Evolutionary conservation across 1,140 invertebrate genomes (phyloP).

Genomic region (Argopecten irradians): DNA sequence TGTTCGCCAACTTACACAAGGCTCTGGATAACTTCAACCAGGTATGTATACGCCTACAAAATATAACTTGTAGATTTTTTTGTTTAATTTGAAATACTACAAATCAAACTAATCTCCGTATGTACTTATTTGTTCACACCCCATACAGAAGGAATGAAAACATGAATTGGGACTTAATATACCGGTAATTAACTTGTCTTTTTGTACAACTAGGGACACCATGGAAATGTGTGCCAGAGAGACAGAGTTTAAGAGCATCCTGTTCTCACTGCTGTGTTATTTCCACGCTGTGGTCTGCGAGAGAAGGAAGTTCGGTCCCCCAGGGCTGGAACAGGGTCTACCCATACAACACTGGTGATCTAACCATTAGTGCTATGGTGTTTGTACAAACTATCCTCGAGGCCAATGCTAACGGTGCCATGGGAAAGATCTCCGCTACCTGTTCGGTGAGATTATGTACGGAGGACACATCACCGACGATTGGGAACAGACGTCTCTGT

Average conservation of each 20-base stretch:
- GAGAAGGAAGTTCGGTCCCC: constrained; percentile 94
- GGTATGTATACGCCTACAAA: constrained; percentile 64
- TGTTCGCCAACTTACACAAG: constrained; percentile 97
- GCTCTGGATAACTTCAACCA: constrained; percentile 95
- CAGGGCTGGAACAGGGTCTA: constrained; percentile 92
- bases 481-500: constrained; percentile 94
- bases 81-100: no score
- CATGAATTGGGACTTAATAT: background rate
- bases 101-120: no score
- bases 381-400: constrained; percentile 97
- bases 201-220: constrained; percentile 85
- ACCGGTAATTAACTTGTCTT: background rate
- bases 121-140: no score
- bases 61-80: no score
- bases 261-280: constrained; percentile 96
- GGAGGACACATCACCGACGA: constrained; percentile 98
- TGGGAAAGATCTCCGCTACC: constrained; percentile 96
- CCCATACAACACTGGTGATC: constrained; percentile 83
- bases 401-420: constrained; percentile 89
- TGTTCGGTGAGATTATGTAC: constrained; percentile 99
- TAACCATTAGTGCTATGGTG: constrained; percentile 96
- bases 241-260: constrained; percentile 95
- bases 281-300: constrained; percentile 98
- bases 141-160: background rate
- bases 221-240: constrained; percentile 96